Evolutionary conservation across 2,888 invertebrate genomes (phyloP).

Genomic region (Clistopyga incitator): DNA sequence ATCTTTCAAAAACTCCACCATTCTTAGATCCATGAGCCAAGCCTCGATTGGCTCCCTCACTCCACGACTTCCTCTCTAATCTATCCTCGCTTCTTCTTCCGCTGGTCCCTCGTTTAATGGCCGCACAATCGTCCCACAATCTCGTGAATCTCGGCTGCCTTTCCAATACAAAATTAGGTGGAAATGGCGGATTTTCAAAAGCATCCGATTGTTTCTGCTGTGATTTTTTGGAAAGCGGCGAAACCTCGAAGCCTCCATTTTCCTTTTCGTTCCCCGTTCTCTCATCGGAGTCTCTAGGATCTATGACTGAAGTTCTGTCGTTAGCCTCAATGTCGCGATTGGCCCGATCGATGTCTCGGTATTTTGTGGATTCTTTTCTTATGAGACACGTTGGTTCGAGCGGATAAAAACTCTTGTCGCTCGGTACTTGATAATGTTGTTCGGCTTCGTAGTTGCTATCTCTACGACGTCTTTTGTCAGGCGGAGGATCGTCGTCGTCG

Average conservation of each 20-base stretch:
- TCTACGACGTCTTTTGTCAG: slow-evolving; percentile 49
- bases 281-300: slow-evolving; percentile 41
- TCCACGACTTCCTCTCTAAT: slow-evolving; percentile 70
- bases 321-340: slow-evolving; percentile 62
- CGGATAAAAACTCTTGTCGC: slow-evolving; percentile 59
- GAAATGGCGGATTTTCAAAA: background rate
- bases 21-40: slow-evolving; percentile 23
- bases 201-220: background rate
- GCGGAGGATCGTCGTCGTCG: slow-evolving; percentile 61
- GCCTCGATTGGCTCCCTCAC: slow-evolving; percentile 61
- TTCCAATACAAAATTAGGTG: slow-evolving; percentile 13
- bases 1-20: slow-evolving; percentile 52
- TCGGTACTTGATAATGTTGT: slow-evolving; percentile 34
- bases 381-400: slow-evolving; percentile 71
- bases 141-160: slow-evolving; percentile 54
- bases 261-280: slow-evolving; percentile 52
- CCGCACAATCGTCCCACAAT: slow-evolving; percentile 27
- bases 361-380: slow-evolving; percentile 36
- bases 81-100: slow-evolving; percentile 35
- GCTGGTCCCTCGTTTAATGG: background rate
- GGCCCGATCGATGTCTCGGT: slow-evolving; percentile 46
- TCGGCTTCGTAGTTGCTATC: slow-evolving; percentile 11
- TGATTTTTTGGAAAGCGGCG: slow-evolving; percentile 40
- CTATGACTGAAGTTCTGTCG: slow-evolving; percentile 41
- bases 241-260: slow-evolving; percentile 60